Evolutionary conservation across 1,140 invertebrate species (phyloP).

Genomic region (Drosophila micromelanica): DNA sequence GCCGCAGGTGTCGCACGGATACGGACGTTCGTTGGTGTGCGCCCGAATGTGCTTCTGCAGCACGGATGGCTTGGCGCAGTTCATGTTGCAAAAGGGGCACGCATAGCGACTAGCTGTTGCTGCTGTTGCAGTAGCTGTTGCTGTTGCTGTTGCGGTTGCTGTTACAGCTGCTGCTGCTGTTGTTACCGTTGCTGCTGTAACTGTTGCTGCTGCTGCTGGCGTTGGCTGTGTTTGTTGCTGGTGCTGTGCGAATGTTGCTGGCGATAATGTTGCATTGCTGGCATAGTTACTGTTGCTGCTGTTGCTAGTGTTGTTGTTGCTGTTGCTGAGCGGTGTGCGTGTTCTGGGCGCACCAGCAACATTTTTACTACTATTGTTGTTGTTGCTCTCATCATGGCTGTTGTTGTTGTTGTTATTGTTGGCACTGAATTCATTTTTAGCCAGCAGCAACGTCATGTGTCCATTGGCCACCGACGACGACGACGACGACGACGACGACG

Average conservation of each 20-base stretch:
- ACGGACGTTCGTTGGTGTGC: slow-evolving; percentile 96
- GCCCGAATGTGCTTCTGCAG: slow-evolving; percentile 96
- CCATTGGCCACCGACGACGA: slow-evolving; percentile 26
- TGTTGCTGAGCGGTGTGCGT: slow-evolving; percentile 59
- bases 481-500: slow-evolving; percentile 37
- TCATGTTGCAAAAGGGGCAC: slow-evolving; percentile 94
- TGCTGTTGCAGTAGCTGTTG: neutral
- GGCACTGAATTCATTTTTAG: slow-evolving; percentile 64
- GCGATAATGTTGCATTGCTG: slow-evolving; percentile 55
- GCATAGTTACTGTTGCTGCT: slow-evolving; percentile 52
- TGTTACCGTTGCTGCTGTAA: slow-evolving; percentile 1
- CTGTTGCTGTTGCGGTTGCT: neutral
- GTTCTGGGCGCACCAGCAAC: slow-evolving; percentile 44
- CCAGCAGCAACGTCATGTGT: slow-evolving; percentile 16
- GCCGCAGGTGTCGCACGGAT: slow-evolving; percentile 94
- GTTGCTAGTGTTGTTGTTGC: slow-evolving; percentile 27
- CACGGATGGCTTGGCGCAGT: slow-evolving; percentile 96
- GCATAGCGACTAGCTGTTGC: slow-evolving; percentile 87
- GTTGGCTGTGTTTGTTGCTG: slow-evolving; percentile 73
- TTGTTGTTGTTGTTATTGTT: slow-evolving; percentile 83
- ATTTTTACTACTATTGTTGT: slow-evolving; percentile 78
- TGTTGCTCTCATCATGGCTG: slow-evolving; percentile 70
- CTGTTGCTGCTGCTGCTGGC: neutral
- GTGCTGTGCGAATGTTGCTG: slow-evolving; percentile 70
- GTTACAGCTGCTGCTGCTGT: neutral